Evolutionary conservation across 2,797 vertebrate genomes (phyloP), one percentile per base, ranked within the genome.

Genomic region (Hydrocynus forskahlii): DNA sequence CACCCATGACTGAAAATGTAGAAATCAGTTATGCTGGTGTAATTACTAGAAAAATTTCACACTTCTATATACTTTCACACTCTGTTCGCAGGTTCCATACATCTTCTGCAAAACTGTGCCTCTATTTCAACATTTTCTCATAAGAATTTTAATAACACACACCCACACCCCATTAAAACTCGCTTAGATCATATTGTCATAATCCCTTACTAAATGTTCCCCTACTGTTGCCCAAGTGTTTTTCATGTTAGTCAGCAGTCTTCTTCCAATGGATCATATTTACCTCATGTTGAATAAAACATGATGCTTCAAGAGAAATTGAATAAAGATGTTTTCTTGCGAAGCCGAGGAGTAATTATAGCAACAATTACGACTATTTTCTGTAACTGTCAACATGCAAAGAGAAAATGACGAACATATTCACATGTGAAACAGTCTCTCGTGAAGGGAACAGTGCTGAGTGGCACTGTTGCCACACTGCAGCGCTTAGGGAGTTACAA

Each of bases 161-260:
- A 35, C 17, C 48, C 35, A 17, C 29, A 19, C 5, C 17, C 16
- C 23, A 62, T n/a, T 23, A 48, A 75, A 14, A 50, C 13, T 5
- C 2, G 14, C 16, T 50, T 17, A 75, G 7, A 59, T 40, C 21
- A 5, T 13, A 62, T 35, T 70, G 66, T 35, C 63, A 63, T 52
- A 81, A 0, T 29, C 45, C 55, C 9, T 2, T 29, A 70, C 14
- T 63, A 63, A 57, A 59, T n/a, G 35, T n/a, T 54, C 25, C 35
- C 21, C 6, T 7, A 38, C 17, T 35, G 60, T 16, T 73, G 45
- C 21, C 38, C 68, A 64, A 66, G 16, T 21, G 45, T 25, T 70
- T 50, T 71, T 48, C 48, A 69, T 7, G 14, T 77, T 77, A 77
- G 16, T 82, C 75, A 82, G 80, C 80, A 72, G 68, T 38, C 38